A percentile compares a stretch with the other conserved stretches of the same genome.
Evolutionary conservation across 2,888 invertebrate species (phyloP).

Genomic region (Abscondita cerata): DNA sequence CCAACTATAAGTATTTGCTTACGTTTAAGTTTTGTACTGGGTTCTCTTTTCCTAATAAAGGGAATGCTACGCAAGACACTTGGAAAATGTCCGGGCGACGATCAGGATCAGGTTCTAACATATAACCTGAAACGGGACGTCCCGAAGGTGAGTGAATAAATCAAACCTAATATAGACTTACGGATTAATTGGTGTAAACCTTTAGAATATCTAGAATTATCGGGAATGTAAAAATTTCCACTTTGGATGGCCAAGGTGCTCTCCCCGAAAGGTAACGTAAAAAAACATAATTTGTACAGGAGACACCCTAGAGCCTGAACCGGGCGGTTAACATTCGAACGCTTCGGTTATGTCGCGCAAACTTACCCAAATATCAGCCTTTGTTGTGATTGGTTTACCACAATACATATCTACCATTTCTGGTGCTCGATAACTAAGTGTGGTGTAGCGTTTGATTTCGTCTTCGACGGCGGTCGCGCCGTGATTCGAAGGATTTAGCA

Average conservation of each 20-base stretch:
- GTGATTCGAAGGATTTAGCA: conserved; percentile 71
- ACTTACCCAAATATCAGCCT: conserved; percentile 86
- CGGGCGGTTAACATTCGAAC: neutral
- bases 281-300: conserved; percentile 88
- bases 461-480: conserved; percentile 78
- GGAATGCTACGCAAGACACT: conserved; percentile 77
- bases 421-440: conserved; percentile 87
- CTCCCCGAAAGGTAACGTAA: conserved; percentile 89
- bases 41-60: conserved; percentile 72
- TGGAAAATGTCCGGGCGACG: conserved; percentile 88
- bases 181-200: conserved; percentile 77
- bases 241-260: conserved; percentile 92
- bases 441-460: conserved; percentile 88
- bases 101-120: conserved; percentile 85
- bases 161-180: conserved; percentile 59
- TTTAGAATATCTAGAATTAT: conserved; percentile 76
- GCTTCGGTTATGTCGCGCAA: neutral
- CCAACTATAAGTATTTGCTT: conserved; percentile 49
- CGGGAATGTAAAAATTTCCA: conserved; percentile 85
- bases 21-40: conserved; percentile 84
- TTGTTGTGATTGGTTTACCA: conserved; percentile 82
- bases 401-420: conserved; percentile 94
- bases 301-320: conserved; percentile 84
- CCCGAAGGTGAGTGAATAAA: too few species aligned
- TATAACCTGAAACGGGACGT: conserved; percentile 62